Conservation (phyloP, 2,797 vertebrate genomes). For the Thripadectes ignobilis region DNA sequence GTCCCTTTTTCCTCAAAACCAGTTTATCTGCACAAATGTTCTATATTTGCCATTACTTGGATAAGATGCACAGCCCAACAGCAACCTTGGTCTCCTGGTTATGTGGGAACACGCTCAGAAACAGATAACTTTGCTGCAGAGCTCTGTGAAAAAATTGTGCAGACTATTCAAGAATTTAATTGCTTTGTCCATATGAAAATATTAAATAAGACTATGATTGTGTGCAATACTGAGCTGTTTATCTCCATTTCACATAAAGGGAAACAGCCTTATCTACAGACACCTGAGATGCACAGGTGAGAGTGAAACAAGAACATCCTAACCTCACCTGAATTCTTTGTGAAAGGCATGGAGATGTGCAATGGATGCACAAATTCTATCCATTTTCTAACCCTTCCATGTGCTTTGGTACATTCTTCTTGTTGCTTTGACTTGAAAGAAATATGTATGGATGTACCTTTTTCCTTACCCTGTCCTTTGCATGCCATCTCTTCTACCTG, state of each 20-base stretch:
- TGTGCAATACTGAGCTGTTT: neutral
- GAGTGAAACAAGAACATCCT: neutral
- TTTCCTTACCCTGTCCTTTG: neutral
- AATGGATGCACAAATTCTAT: neutral
- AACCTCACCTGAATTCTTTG: neutral
- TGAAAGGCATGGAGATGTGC: neutral
- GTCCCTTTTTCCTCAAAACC: neutral
- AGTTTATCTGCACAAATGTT: neutral
- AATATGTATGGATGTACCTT: neutral
- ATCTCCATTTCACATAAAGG: neutral
- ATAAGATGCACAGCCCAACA: neutral
- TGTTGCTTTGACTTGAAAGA: constrained; percentile 15
- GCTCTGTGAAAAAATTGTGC: neutral
- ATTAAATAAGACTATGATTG: neutral
- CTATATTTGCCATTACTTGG: neutral
- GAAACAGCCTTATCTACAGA: neutral
- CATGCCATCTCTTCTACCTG: neutral
- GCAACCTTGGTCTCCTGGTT: neutral
- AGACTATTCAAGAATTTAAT: neutral
- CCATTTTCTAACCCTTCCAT: neutral
- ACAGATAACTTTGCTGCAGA: neutral
- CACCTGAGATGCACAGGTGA: neutral
- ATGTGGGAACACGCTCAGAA: neutral
- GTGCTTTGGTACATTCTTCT: neutral
- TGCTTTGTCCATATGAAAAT: neutral